These are phyloP conservation scores for Operophtera brumata DNA, from an alignment of 2,888 invertebrate genomes.

Conservation along the genomic window DNA sequence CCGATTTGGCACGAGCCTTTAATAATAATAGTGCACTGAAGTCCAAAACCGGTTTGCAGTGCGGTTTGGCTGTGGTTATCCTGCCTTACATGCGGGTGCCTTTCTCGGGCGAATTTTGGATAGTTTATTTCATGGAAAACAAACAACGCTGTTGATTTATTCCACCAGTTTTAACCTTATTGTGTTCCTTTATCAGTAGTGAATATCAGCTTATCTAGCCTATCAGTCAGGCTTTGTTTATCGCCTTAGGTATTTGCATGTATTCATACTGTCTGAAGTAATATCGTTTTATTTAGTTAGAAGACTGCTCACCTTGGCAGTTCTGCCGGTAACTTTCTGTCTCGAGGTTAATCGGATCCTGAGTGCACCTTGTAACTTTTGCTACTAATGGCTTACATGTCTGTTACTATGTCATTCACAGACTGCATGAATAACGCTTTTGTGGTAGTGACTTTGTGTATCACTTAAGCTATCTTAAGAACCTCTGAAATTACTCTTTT, in stretches of 20 bases:
- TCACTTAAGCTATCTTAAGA: neutral
- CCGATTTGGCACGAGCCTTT: slow-evolving; percentile 77
- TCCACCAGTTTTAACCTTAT: slow-evolving; percentile 27
- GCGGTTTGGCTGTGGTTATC: slow-evolving; percentile 73
- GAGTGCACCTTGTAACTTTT: slow-evolving; percentile 41
- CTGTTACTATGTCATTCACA: slow-evolving; percentile 38
- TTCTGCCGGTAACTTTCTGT: slow-evolving; percentile 64
- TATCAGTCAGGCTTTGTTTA: slow-evolving; percentile 28
- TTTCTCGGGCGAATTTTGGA: slow-evolving; percentile 63
- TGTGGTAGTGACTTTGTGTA: neutral
- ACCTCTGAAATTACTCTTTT: slow-evolving; percentile 1
- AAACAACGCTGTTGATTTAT: slow-evolving; percentile 6
- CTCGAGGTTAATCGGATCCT: slow-evolving; percentile 65
- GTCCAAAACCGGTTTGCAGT: slow-evolving; percentile 72
- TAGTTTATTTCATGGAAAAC: slow-evolving; percentile 16
- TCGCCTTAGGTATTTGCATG: slow-evolving; percentile 20
- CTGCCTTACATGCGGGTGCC: slow-evolving; percentile 72
- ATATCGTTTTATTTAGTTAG: slow-evolving; percentile 35
- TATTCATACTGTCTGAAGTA: slow-evolving; percentile 27
- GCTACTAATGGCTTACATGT: neutral
- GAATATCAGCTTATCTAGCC: slow-evolving; percentile 25
- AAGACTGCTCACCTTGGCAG: slow-evolving; percentile 69
- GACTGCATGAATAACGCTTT: slow-evolving; percentile 5
- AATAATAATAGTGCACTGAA: slow-evolving; percentile 78
- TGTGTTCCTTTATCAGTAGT: slow-evolving; percentile 25